Conservation (phyloP, 1,140 invertebrate genomes). For the Pachypeltis micranthus region DNA sequence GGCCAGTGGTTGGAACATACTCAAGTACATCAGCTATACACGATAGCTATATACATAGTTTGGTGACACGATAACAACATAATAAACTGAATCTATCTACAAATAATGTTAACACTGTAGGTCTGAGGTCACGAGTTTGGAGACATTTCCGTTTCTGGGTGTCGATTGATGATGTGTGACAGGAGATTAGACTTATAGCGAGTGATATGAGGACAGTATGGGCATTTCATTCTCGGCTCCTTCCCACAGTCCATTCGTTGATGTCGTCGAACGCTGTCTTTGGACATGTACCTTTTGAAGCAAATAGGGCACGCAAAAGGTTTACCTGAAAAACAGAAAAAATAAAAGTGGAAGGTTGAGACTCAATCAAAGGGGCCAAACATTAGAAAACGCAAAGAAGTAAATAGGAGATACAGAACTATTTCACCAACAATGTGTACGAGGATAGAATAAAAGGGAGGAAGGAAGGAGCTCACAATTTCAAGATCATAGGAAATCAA, state of each 20-base stretch:
- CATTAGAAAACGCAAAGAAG: too few relatives aligned
- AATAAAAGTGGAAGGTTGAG: neutral
- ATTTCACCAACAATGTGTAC: too few relatives aligned
- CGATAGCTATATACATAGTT: too few relatives aligned
- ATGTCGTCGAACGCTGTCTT: conserved; percentile 37
- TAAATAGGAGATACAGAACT: too few relatives aligned
- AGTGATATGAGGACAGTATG: conserved; percentile 34
- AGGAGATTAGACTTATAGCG: conserved; percentile 18
- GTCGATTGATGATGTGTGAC: conserved; percentile 10
- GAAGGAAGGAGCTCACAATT: too few relatives aligned
- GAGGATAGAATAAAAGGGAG: too few relatives aligned
- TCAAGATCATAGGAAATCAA: neutral
- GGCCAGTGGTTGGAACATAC: too few relatives aligned
- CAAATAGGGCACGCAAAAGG: conserved; percentile 35
- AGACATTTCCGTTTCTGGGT: conserved; percentile 49
- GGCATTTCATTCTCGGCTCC: conserved; percentile 37
- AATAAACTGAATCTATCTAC: too few relatives aligned
- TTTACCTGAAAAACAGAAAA: conserved; percentile 1
- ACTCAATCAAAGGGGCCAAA: too few relatives aligned
- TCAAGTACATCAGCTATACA: too few relatives aligned
- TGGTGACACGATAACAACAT: too few relatives aligned
- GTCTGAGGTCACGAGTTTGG: conserved; percentile 30
- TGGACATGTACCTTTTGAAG: conserved; percentile 29
- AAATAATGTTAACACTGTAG: too few relatives aligned
- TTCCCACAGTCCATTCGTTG: conserved; percentile 37